Evolutionary conservation across 1,140 invertebrate species (phyloP).

Genomic region (Drosophila novamexicana): DNA sequence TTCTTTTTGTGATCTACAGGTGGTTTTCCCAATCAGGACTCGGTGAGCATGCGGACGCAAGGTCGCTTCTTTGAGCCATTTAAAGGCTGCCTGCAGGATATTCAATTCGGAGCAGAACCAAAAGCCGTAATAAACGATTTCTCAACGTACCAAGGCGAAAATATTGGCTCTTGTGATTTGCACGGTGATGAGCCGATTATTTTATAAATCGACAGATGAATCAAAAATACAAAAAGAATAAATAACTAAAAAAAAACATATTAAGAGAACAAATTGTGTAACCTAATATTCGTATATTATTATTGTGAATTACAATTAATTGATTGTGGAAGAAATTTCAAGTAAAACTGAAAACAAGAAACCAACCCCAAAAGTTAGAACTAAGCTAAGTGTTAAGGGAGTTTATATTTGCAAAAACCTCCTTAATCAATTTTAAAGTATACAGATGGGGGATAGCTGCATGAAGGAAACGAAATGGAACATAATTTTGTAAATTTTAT

Average conservation of each 20-base stretch:
- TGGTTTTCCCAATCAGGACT: constrained; percentile 84
- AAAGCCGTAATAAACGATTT: constrained; percentile 85
- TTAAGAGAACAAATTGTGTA: constrained; percentile 29
- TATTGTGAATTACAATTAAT: constrained; percentile 47
- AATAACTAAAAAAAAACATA: constrained; percentile 15
- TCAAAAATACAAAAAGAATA: constrained; percentile 43
- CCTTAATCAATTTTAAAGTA: constrained; percentile 50
- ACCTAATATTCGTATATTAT: constrained; percentile 48
- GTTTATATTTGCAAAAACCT: constrained; percentile 57
- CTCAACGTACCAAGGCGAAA: constrained; percentile 85
- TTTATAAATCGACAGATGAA: constrained; percentile 63
- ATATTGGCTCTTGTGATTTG: constrained; percentile 86
- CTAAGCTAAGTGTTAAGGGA: constrained; percentile 70
- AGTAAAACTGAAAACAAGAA: constrained; percentile 42
- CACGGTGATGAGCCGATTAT: constrained; percentile 81
- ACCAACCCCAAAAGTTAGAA: constrained; percentile 43
- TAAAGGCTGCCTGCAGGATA: constrained; percentile 85
- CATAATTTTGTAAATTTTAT: constrained; percentile 84
- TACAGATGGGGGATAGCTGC: constrained; percentile 33
- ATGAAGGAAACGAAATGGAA: constrained; percentile 57
- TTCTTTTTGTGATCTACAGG: constrained; percentile 65
- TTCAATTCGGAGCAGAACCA: constrained; percentile 76
- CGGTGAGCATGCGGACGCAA: constrained; percentile 78
- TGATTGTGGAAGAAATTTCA: constrained; percentile 48
- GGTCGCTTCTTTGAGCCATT: constrained; percentile 84